These are phyloP conservation scores for Protobothrops mucrosquamatus DNA, from an alignment of 2,113 vertebrate species.

Conservation along the genomic window DNA sequence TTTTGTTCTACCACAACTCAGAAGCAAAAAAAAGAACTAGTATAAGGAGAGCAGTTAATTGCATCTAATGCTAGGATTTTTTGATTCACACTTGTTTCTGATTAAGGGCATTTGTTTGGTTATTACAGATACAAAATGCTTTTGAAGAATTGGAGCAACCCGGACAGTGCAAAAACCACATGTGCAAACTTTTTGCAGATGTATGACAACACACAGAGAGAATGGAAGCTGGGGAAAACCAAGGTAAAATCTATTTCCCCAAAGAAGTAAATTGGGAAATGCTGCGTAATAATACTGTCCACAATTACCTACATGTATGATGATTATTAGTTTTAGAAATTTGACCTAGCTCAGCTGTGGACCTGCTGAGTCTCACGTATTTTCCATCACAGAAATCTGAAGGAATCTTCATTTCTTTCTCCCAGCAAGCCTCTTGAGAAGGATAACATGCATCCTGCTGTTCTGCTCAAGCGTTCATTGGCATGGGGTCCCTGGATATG, in stretches of 20 bases:
- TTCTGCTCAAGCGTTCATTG: neutral
- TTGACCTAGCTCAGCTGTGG: neutral
- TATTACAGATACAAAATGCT: slow-evolving; percentile 83
- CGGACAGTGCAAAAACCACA: slow-evolving; percentile 65
- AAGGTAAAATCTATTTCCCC: slow-evolving; percentile 73
- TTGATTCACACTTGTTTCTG: neutral
- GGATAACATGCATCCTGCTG: neutral
- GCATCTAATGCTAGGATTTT: neutral
- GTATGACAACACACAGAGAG: slow-evolving; percentile 71
- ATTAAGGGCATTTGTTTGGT: slow-evolving; percentile 40
- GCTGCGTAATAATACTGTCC: neutral
- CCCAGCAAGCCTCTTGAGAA: neutral
- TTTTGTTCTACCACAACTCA: neutral
- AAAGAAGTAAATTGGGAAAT: neutral
- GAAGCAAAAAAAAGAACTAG: neutral
- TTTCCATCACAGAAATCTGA: neutral
- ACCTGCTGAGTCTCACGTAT: neutral
- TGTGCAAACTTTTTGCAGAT: slow-evolving; percentile 76
- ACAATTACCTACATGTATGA: neutral
- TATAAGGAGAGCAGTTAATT: neutral
- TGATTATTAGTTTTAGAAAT: neutral
- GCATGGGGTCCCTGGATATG: neutral
- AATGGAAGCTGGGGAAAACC: slow-evolving; percentile 88
- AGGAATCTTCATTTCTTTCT: neutral
- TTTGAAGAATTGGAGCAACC: slow-evolving; percentile 59